Conservation (phyloP, 2,113 vertebrate species). For the Myiagra hebetior region DNA sequence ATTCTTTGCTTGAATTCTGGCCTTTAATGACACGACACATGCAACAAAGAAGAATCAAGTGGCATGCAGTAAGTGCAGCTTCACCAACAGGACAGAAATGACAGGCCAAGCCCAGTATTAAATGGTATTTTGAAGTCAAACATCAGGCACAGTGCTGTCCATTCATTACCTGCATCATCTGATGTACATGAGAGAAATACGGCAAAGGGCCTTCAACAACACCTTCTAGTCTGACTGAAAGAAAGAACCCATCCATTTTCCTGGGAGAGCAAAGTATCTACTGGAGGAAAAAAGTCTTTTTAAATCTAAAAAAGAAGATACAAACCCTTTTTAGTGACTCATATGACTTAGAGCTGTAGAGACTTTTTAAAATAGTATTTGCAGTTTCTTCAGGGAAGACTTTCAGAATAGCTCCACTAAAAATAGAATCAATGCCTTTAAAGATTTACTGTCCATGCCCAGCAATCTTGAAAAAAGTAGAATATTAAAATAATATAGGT, state of each 20-base stretch:
- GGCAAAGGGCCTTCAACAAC: background rate
- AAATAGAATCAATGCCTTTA: slow-evolving; percentile 10
- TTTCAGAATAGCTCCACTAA: slow-evolving; percentile 26
- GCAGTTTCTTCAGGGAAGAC: slow-evolving; percentile 15
- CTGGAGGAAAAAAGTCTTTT: background rate
- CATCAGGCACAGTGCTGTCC: background rate
- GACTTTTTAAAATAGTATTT: slow-evolving; percentile 42
- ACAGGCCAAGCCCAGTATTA: background rate
- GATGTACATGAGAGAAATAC: background rate
- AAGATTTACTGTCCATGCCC: background rate
- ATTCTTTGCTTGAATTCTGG: background rate
- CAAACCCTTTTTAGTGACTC: slow-evolving; percentile 11
- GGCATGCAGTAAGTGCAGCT: background rate
- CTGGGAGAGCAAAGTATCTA: background rate
- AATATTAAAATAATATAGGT: background rate
- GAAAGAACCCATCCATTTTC: background rate
- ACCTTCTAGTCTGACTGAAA: background rate
- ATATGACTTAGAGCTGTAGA: slow-evolving; percentile 25
- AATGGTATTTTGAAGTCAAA: background rate
- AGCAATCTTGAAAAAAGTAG: background rate
- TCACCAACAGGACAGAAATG: background rate
- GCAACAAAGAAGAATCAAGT: background rate
- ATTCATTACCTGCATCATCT: background rate
- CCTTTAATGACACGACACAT: background rate
- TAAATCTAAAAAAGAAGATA: background rate